phyloP scores from a whole-genome alignment of 2,797 vertebrate species.

The Selene dorsalis region DNA sequence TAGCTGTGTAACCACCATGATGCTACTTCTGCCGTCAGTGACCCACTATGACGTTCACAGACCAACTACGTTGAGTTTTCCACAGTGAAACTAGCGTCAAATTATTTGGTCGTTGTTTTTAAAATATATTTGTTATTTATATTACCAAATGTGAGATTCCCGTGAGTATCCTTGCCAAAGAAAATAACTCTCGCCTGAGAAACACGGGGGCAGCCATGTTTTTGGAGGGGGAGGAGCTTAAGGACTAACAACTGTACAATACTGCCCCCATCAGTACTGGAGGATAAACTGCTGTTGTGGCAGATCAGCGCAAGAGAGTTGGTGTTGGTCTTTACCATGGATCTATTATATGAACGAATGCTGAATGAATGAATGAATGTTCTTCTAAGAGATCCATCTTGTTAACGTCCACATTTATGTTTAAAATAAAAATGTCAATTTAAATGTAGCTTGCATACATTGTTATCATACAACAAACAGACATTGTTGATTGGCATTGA shows the following conservation, averaged over 20 bases:
- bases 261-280: slow-evolving; percentile 63
- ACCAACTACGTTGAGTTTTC: background rate
- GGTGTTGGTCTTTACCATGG: too few species aligned
- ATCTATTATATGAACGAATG: too few species aligned
- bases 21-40: background rate
- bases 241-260: fast-evolving
- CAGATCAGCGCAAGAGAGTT: background rate
- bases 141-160: slow-evolving; percentile 70
- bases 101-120: too few species aligned
- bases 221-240: background rate
- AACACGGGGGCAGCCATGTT: slow-evolving; percentile 80
- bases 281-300: slow-evolving; percentile 12
- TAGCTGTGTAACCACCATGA: background rate
- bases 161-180: slow-evolving; percentile 69
- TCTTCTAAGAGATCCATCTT: too few species aligned
- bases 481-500: too few species aligned
- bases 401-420: too few species aligned
- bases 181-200: slow-evolving; percentile 50
- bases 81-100: background rate
- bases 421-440: too few species aligned
- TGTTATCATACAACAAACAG: too few species aligned
- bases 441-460: too few species aligned
- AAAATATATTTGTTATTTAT: background rate
- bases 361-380: too few species aligned
- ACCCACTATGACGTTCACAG: background rate